Evolutionary conservation across 1,140 invertebrate genomes (phyloP).

Genomic region (Drosophila funebris): DNA sequence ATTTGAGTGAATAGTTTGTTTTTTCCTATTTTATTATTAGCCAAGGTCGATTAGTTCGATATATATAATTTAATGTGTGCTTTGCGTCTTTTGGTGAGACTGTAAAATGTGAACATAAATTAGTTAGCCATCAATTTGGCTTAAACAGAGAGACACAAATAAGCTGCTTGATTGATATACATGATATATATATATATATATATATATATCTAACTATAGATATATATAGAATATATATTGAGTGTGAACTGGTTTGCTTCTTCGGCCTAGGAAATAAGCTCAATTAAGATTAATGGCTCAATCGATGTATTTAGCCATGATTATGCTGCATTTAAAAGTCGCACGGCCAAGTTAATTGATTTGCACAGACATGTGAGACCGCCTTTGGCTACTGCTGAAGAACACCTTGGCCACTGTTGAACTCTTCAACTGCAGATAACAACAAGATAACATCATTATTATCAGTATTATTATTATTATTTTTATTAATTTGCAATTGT

Average conservation of each 20-base stretch:
- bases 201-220: not conserved
- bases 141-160: slow-evolving; percentile 12
- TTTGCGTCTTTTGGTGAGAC: slow-evolving; percentile 18
- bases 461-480: slow-evolving; percentile 26
- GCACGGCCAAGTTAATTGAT: slow-evolving; percentile 41
- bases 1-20: slow-evolving; percentile 7
- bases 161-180: slow-evolving; percentile 56
- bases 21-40: slow-evolving; percentile 26
- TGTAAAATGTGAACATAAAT: slow-evolving; percentile 62
- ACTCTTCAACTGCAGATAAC: slow-evolving; percentile 40
- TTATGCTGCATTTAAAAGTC: slow-evolving; percentile 29
- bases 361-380: slow-evolving; percentile 18
- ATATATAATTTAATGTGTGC: slow-evolving; percentile 20
- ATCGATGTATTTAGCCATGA: slow-evolving; percentile 9
- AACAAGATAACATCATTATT: slow-evolving; percentile 9
- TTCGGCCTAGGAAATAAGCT: slow-evolving; percentile 35
- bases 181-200: not conserved
- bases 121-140: slow-evolving; percentile 50
- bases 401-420: slow-evolving; percentile 47
- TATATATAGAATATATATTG: slow-evolving; percentile 1
- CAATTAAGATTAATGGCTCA: slow-evolving; percentile 46
- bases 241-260: slow-evolving; percentile 61
- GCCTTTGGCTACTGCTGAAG: slow-evolving; percentile 55
- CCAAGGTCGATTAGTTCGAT: slow-evolving; percentile 55
- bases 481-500: slow-evolving; percentile 75